Base-by-base conservation (phyloP, 2,888 invertebrate species). In the Zhuqinia jingwanae region DNA sequence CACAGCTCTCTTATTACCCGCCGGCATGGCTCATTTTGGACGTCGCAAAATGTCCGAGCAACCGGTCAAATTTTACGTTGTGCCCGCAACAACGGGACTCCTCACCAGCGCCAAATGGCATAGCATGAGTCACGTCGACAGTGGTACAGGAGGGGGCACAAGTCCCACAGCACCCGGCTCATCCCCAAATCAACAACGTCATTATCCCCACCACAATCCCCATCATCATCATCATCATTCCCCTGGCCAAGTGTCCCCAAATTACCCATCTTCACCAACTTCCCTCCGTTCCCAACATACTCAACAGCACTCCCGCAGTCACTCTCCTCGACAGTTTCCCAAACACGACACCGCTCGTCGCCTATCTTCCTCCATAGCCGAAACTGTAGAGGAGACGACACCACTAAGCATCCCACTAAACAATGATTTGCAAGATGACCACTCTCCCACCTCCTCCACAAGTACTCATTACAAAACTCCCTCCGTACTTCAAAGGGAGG, bases 31-130 rank as follows among this genome's bases (percentile, higher is more conserved):
- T 17, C 83, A 82, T 17, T 88, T 83, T 75, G 87, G 87, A 25
- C 47, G 89, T n/a, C 85, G 90, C 56, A 90, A 90, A 87, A 88
- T 90, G 89, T 90, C 90, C 6, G 90, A 90, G 58, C 90, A 90
- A 65, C 90, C 90, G n/a, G 86, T 89, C 5, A 88, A 90, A 47
- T 88, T 88, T 53, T 89, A 88, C 80, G 87, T 90, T 6, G 87
- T 90, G 5, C 89, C 90, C 10, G 87, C 85, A 3, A 81, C 88
- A 17, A 86, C 77, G 13, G 85, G 88, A 22, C 70, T 89, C n/a
- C 77, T 87, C 25, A 88, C 79, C 73, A 82, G 87, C 77, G 87
- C 89, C 25, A 90, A 90, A 65, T 90, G 90, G 90, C 89, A 89
- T 42, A 89, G 89, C 65, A 90, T 90, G 90, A 87, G 88, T 56